Conservation (phyloP, 2,797 vertebrate genomes). For the Anguilla megastoma region DNA sequence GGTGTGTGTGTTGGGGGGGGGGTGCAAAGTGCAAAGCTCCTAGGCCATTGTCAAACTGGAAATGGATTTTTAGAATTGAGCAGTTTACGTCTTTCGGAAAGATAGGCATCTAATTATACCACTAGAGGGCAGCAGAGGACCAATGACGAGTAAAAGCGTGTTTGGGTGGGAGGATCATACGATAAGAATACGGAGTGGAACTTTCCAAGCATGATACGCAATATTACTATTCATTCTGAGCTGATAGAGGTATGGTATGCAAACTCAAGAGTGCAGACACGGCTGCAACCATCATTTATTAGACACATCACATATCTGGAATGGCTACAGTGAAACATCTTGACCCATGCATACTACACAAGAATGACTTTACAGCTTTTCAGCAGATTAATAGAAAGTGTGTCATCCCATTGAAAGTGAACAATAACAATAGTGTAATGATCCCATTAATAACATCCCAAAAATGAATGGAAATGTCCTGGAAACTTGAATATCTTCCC, state of each 20-base stretch:
- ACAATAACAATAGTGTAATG: background rate
- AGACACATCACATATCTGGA: background rate
- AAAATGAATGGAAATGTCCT: background rate
- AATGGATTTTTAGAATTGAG: background rate
- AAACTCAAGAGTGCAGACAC: background rate
- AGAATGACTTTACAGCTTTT: background rate
- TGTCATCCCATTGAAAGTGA: background rate
- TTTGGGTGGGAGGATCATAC: background rate
- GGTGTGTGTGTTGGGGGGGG: too few relatives aligned
- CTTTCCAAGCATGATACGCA: background rate
- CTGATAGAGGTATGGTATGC: background rate
- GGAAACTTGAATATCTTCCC: background rate
- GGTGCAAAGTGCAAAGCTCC: background rate
- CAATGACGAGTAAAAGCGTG: background rate
- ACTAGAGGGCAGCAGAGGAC: constrained; percentile 14
- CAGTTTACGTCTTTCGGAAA: background rate
- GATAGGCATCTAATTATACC: background rate
- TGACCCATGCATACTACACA: background rate
- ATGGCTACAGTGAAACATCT: background rate
- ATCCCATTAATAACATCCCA: background rate
- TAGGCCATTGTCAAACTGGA: background rate
- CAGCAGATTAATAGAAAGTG: background rate
- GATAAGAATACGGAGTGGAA: background rate
- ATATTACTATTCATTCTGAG: background rate
- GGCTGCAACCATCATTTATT: background rate